These are phyloP conservation scores for Megaceryle maxima DNA, from an alignment of 2,113 vertebrate genomes.

Conservation along the genomic window DNA sequence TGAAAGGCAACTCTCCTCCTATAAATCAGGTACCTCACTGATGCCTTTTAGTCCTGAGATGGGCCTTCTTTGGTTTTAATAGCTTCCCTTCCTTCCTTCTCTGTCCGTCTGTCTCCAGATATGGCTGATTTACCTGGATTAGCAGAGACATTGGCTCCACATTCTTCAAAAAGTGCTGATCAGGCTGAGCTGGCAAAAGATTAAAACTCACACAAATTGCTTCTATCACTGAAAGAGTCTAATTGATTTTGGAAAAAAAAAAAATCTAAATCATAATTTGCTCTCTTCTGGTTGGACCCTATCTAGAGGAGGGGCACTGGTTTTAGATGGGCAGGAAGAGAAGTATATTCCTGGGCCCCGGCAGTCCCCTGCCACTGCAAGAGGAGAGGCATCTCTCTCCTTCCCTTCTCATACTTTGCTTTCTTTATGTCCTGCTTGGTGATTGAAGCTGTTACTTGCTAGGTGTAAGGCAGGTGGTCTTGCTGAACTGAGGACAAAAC, in stretches of 20 bases:
- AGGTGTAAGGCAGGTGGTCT: not conserved
- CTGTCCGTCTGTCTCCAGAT: conserved; percentile 63
- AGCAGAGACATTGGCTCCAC: conserved; percentile 48
- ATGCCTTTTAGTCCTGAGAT: conserved; percentile 42
- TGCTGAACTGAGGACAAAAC: not conserved
- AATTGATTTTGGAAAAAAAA: conserved; percentile 11
- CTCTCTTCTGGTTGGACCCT: not conserved
- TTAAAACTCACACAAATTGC: conserved; percentile 71
- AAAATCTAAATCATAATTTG: conserved; percentile 23
- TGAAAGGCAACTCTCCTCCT: conserved; percentile 57
- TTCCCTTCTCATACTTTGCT: not conserved
- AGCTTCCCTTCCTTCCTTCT: conserved; percentile 48
- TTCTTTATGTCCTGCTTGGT: not conserved
- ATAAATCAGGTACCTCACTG: conserved; percentile 60
- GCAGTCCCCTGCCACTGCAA: not conserved
- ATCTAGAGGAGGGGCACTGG: not conserved
- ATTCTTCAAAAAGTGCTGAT: conserved; percentile 60
- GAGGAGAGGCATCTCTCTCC: not conserved
- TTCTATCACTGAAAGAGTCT: conserved; percentile 45
- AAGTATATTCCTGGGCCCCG: not conserved
- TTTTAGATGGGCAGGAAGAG: not conserved
- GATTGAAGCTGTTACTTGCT: not conserved
- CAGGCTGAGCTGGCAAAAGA: conserved; percentile 63
- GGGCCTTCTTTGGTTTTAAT: conserved; percentile 59
- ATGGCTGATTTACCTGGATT: conserved; percentile 74